Percentiles rank a stretch among this genome's conserved stretches.
These are phyloP conservation scores for Dichetophora obliterata DNA, from an alignment of 2,888 invertebrate genomes.

Conservation along the genomic window DNA sequence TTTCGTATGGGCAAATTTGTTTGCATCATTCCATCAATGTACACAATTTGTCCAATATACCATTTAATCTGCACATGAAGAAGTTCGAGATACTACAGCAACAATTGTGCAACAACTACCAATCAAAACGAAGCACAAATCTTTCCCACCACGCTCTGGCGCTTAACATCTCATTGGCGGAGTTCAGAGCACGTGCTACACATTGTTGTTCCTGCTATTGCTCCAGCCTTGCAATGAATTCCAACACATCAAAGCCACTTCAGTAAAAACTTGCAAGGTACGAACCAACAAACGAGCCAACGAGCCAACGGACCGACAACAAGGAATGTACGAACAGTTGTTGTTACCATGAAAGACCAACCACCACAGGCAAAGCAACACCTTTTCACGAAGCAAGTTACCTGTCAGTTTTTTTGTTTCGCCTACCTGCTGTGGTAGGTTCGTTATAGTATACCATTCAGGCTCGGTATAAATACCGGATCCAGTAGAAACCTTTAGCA, in stretches of 20 bases:
- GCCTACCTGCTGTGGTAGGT: constrained; percentile 55
- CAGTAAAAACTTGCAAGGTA: constrained; percentile 28
- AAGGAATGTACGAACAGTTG: constrained; percentile 36
- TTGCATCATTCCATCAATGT: too few relatives aligned
- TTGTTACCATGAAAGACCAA: constrained; percentile 30
- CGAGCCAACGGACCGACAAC: constrained; percentile 38
- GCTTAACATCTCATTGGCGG: constrained; percentile 60
- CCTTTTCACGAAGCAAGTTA: constrained; percentile 37
- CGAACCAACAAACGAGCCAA: constrained; percentile 35
- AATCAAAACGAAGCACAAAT: constrained; percentile 50
- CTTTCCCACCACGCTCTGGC: constrained; percentile 59
- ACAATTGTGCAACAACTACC: constrained; percentile 43
- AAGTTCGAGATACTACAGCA: not conserved
- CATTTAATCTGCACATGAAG: too few relatives aligned
- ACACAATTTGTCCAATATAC: too few relatives aligned
- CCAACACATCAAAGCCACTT: constrained; percentile 42
- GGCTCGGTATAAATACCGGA: constrained; percentile 60
- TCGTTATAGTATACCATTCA: constrained; percentile 32
- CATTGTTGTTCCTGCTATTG: constrained; percentile 24
- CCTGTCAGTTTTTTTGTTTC: constrained; percentile 48
- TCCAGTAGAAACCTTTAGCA: constrained; percentile 42
- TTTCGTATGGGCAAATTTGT: too few relatives aligned
- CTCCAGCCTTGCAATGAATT: constrained; percentile 41
- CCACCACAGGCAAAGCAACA: constrained; percentile 42
- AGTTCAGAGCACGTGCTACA: constrained; percentile 65